These are phyloP conservation scores for Hyaena hyaena DNA, from an alignment of 2,113 vertebrate genomes.

Conservation along the genomic window DNA sequence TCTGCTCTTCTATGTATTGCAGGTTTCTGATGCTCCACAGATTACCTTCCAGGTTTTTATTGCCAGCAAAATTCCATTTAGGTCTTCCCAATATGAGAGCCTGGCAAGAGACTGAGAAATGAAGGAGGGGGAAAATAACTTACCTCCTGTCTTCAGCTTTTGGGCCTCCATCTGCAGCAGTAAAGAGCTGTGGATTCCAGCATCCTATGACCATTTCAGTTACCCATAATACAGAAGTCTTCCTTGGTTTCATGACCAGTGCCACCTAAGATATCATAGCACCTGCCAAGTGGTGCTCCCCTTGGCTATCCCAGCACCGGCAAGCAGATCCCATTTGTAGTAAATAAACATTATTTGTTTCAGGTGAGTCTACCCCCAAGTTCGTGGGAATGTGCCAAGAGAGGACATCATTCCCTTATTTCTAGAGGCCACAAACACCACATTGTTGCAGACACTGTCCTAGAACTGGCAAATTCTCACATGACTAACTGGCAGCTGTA, in stretches of 20 bases:
- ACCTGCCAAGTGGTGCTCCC: neutral
- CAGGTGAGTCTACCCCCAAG: no score
- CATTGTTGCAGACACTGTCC: neutral
- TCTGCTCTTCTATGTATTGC: neutral
- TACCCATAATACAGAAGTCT: neutral
- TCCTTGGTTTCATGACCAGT: neutral
- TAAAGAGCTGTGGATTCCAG: neutral
- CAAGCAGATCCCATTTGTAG: neutral
- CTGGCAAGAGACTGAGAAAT: neutral
- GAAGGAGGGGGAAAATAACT: neutral
- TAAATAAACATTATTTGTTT: no score
- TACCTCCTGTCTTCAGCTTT: neutral
- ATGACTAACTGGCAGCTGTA: neutral
- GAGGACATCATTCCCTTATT: conserved; percentile 54
- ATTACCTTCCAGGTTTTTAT: neutral
- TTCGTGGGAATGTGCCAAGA: conserved; percentile 52
- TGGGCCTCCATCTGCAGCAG: neutral
- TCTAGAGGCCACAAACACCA: neutral
- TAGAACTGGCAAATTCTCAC: conserved; percentile 25
- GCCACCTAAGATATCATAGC: neutral
- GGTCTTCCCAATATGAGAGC: neutral
- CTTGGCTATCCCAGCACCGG: neutral
- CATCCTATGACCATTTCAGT: neutral
- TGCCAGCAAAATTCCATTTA: neutral
- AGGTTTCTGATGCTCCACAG: neutral